A percentile compares a stretch with the other conserved stretches of the same genome.
Conservation (phyloP, 2,113 vertebrate genomes). For the Promerops cafer region DNA sequence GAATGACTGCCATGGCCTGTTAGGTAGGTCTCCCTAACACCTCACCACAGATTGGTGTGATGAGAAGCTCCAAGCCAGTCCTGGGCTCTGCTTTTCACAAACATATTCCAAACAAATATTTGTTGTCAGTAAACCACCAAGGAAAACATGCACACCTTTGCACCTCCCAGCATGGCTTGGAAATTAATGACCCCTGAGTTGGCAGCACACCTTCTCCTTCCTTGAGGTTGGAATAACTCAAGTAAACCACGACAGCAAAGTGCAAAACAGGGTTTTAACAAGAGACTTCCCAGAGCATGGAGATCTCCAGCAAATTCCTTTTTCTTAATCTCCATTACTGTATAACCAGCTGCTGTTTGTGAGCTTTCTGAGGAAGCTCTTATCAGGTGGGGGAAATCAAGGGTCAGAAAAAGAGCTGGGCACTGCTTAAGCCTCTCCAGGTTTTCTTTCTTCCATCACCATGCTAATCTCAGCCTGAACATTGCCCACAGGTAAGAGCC, state of each 20-base stretch:
- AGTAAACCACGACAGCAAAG: neutral
- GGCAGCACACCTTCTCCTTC: neutral
- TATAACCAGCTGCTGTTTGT: constrained; percentile 8
- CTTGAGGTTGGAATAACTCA: neutral
- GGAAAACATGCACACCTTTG: neutral
- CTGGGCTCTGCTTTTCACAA: neutral
- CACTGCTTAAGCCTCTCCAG: neutral
- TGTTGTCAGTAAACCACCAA: neutral
- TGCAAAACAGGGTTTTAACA: neutral
- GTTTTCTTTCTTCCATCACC: neutral
- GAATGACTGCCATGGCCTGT: neutral
- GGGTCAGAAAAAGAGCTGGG: neutral
- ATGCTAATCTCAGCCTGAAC: neutral
- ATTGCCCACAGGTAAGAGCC: neutral
- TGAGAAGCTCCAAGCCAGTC: neutral
- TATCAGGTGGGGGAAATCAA: constrained; percentile 15
- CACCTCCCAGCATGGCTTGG: neutral
- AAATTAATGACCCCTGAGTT: neutral
- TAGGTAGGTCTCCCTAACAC: neutral
- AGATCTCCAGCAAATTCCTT: neutral
- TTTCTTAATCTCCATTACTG: neutral
- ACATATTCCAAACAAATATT: neutral
- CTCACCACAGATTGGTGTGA: neutral
- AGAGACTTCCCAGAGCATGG: neutral
- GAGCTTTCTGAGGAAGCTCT: neutral